Evolutionary conservation across 2,888 invertebrate species (phyloP), one percentile per base, ranked within the genome.

Genomic region (Hypomecis punctinalis): DNA sequence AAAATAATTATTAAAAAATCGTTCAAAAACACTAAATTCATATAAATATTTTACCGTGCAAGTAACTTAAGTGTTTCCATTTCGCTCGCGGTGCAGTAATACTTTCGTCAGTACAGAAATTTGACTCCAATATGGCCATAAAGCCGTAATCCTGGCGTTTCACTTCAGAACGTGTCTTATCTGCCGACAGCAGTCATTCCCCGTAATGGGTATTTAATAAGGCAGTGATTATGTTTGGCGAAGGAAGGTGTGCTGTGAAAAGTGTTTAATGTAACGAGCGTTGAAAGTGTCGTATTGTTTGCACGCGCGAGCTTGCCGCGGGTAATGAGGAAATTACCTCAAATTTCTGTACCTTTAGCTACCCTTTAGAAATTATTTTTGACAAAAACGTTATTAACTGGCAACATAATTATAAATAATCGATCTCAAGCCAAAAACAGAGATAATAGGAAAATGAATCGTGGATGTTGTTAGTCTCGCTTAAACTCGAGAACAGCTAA

Each of bases 151-250:
- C 23, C 13, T 46, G 13, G 23, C 2, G 7, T 5, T 47, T 47
- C 47, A 47, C 10, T 49, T 49, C 49, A 49, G 7, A 49, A 49
- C 49, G 49, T 49, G 49, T 49, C 49, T 49, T 49, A 49, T 49
- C 49, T 35, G 35, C 36, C 49, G 10, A n/a, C n/a, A 11, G 8
- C 36, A 49, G 33, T 47, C 47, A 47, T 47, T 33, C 10, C 5
- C 33, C 10, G 23, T 33, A 36, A 49, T 49, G 36, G 49, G 4
- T 37, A 37, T 49, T 49, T 49, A 55, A 36, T 33, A 8, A 55
- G n/a, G 8, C 56, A 56, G 47, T 56, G 56, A 47, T 56, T 47
- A 56, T 56, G 40, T 56, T 56, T 47, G 33, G 0, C 7, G 47
- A 56, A 39, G 33, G 56, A 40, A 56, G 56, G 47, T 47, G 46